A percentile compares a stretch with the other conserved stretches of the same genome.
Evolutionary conservation across 2,888 invertebrate species (phyloP).

Genomic region (Leuctra nigra): DNA sequence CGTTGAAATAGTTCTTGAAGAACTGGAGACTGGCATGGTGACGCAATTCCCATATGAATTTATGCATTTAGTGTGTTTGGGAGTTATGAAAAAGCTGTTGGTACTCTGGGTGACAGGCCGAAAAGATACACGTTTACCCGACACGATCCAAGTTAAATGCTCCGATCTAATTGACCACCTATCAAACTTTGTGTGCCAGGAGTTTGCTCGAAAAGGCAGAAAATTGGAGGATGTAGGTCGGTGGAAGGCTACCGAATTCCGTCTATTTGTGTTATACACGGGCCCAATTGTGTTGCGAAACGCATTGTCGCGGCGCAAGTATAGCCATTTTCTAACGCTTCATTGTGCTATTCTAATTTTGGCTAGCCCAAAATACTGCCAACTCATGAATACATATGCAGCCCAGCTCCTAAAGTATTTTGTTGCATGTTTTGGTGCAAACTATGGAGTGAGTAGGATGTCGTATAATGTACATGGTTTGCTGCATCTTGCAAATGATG

Average conservation of each 20-base stretch:
- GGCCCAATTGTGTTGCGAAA: constrained; percentile 31
- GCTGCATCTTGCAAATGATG: constrained; percentile 36
- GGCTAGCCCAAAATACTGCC: constrained; percentile 23
- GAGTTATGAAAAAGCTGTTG: not conserved
- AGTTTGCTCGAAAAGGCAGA: not conserved
- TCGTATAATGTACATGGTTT: constrained; percentile 38
- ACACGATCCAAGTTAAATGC: no score
- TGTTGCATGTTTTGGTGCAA: constrained; percentile 31
- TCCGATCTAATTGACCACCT: no score
- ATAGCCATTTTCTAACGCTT: constrained; percentile 31
- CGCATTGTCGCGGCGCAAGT: constrained; percentile 26
- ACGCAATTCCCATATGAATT: not conserved
- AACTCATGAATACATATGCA: constrained; percentile 25
- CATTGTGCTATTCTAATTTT: constrained; percentile 31
- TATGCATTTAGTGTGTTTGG: not conserved
- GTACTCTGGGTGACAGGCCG: not conserved
- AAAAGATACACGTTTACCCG: not conserved
- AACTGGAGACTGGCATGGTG: no score
- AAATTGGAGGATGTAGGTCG: not conserved
- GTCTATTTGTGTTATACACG: constrained; percentile 32
- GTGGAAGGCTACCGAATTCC: constrained; percentile 30
- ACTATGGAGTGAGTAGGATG: constrained; percentile 36
- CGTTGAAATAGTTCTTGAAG: no score
- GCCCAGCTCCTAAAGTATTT: constrained; percentile 30
- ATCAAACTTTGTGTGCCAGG: no score